A percentile compares a stretch with the other conserved stretches of the same genome.
These are phyloP conservation scores for Syrmaticus mikado DNA, from an alignment of 2,113 vertebrate genomes.

Conservation along the genomic window DNA sequence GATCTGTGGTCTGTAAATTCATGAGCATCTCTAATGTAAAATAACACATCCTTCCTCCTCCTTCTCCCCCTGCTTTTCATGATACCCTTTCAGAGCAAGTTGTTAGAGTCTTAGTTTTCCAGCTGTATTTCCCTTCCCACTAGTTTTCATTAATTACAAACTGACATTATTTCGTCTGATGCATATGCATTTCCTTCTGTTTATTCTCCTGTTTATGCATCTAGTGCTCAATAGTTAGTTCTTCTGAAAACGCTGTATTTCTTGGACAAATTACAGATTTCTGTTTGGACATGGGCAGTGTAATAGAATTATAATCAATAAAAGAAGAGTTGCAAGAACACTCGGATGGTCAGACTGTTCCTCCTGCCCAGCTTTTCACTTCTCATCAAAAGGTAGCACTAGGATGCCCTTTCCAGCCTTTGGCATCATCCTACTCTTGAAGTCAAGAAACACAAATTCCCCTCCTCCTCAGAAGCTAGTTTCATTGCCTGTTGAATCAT, in stretches of 20 bases:
- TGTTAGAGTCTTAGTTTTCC: neutral
- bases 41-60: neutral
- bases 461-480: neutral
- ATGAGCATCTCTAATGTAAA: neutral
- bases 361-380: neutral
- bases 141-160: neutral
- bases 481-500: neutral
- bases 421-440: neutral
- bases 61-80: neutral
- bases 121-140: constrained; percentile 13
- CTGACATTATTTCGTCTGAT: constrained; percentile 4
- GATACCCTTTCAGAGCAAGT: neutral
- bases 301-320: neutral
- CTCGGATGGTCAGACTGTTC: neutral
- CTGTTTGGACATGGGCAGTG: neutral
- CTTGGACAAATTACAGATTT: neutral
- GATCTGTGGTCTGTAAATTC: neutral
- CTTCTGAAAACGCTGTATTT: neutral
- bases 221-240: neutral
- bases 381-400: neutral
- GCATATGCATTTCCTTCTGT: neutral
- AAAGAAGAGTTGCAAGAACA: neutral
- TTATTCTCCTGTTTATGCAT: neutral
- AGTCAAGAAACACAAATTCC: neutral
- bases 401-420: neutral